phyloP scores from a whole-genome alignment of 2,888 invertebrate species.

The Lithophane ornitopus region DNA sequence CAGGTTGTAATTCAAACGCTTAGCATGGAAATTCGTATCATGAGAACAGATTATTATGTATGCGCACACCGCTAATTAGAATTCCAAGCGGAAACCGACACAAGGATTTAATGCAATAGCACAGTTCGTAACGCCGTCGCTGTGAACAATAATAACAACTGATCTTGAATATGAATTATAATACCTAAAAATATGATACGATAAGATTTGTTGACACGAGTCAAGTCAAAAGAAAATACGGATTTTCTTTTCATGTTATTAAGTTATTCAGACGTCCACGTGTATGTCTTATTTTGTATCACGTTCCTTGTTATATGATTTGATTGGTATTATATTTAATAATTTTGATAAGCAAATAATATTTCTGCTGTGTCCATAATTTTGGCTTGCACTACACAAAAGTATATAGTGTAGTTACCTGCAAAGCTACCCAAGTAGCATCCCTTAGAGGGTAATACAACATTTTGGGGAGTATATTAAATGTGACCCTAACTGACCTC shows the following conservation, averaged over 20 bases:
- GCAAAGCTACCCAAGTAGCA: slow-evolving; percentile 65
- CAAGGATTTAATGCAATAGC: slow-evolving; percentile 45
- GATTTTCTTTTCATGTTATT: background rate
- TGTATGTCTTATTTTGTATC: background rate
- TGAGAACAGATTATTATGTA: slow-evolving; percentile 59
- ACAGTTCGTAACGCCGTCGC: slow-evolving; percentile 46
- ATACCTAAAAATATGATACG: background rate
- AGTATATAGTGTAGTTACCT: slow-evolving; percentile 66
- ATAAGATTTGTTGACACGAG: background rate
- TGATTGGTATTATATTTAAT: background rate
- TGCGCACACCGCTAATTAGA: slow-evolving; percentile 58
- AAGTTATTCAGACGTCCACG: background rate
- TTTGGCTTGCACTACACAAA: slow-evolving; percentile 46
- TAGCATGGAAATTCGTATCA: slow-evolving; percentile 52
- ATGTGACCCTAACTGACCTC: slow-evolving; percentile 75
- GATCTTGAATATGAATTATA: slow-evolving; percentile 20
- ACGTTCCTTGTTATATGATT: background rate
- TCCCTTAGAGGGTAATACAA: slow-evolving; percentile 76
- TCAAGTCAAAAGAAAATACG: background rate
- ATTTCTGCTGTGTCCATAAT: slow-evolving; percentile 18
- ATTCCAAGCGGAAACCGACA: slow-evolving; percentile 53
- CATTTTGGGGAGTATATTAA: slow-evolving; percentile 76
- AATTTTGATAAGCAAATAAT: background rate
- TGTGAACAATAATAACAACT: slow-evolving; percentile 14
- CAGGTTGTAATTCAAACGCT: slow-evolving; percentile 54